Evolutionary conservation across 2,888 invertebrate genomes (phyloP).

Genomic region (Dasypolia templi): DNA sequence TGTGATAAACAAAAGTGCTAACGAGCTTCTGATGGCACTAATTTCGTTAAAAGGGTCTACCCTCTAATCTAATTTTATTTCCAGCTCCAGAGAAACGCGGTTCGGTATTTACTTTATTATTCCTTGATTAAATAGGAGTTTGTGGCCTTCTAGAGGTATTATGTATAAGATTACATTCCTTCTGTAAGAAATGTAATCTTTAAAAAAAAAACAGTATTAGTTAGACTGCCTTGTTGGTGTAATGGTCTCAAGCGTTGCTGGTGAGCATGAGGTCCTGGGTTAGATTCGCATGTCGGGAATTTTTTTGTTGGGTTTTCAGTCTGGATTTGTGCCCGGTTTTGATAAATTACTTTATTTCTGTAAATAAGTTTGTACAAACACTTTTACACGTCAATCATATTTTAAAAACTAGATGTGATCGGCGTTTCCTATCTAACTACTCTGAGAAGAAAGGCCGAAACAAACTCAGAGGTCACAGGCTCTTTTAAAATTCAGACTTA

Average conservation of each 20-base stretch:
- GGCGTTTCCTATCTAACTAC: no score
- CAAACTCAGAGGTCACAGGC: no score
- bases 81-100: not conserved
- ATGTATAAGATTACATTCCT: no score
- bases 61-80: conserved; percentile 36
- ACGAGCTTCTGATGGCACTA: conserved; percentile 52
- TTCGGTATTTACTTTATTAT: conserved; percentile 9
- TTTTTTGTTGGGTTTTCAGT: not conserved
- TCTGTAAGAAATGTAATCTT: not conserved
- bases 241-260: not conserved
- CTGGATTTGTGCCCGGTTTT: no score
- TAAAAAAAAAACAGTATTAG: not conserved
- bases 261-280: not conserved
- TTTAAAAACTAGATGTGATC: no score
- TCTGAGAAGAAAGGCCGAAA: no score
- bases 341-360: no score
- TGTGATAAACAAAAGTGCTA: conserved; percentile 45
- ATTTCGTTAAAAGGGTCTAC: conserved; percentile 45
- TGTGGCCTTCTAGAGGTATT: not conserved
- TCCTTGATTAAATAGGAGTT: conserved; percentile 14
- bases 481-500: no score
- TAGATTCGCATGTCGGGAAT: not conserved
- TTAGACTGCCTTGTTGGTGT: not conserved
- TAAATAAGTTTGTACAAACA: no score
- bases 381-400: no score